Percentiles rank a stretch among this genome's conserved stretches.
Evolutionary conservation across 2,888 invertebrate genomes (phyloP).

Genomic region (Glaucopsyche alexis): DNA sequence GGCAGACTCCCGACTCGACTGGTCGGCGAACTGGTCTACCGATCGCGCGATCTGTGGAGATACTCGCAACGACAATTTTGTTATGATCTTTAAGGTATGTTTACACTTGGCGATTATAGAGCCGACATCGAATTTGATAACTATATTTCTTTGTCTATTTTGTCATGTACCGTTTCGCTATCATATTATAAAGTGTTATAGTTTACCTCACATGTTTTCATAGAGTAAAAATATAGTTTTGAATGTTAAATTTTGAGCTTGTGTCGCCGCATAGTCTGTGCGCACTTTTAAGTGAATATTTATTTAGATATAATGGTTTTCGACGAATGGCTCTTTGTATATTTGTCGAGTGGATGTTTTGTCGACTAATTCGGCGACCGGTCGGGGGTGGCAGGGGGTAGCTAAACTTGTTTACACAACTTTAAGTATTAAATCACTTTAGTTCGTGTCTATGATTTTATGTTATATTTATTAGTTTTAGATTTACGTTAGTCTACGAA

Average conservation of each 20-base stretch:
- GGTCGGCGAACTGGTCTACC: constrained; percentile 46
- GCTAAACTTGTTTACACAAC: constrained; percentile 74
- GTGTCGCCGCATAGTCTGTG: not conserved
- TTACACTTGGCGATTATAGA: not conserved
- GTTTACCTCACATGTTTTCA: not conserved
- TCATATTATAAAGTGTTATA: not conserved
- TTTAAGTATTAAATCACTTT: constrained; percentile 71
- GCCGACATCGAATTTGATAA: not conserved
- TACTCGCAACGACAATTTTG: constrained; percentile 50
- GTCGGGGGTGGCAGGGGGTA: constrained; percentile 47
- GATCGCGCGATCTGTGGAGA: constrained; percentile 47
- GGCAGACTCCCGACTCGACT: constrained; percentile 48
- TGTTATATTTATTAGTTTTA: constrained; percentile 1
- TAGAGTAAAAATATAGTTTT: not conserved
- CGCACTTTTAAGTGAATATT: constrained; percentile 45
- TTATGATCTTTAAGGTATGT: constrained; percentile 46
- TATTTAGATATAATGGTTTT: constrained; percentile 41
- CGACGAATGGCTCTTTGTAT: constrained; percentile 42
- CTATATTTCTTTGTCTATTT: not conserved
- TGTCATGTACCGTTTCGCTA: not conserved
- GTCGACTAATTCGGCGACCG: constrained; percentile 51
- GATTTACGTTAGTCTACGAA: not conserved
- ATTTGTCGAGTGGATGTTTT: constrained; percentile 48
- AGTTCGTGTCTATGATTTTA: constrained; percentile 57
- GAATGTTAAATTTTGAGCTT: not conserved